Conservation (phyloP, 1,140 invertebrate genomes). For the Melipona quadrifasciata region DNA sequence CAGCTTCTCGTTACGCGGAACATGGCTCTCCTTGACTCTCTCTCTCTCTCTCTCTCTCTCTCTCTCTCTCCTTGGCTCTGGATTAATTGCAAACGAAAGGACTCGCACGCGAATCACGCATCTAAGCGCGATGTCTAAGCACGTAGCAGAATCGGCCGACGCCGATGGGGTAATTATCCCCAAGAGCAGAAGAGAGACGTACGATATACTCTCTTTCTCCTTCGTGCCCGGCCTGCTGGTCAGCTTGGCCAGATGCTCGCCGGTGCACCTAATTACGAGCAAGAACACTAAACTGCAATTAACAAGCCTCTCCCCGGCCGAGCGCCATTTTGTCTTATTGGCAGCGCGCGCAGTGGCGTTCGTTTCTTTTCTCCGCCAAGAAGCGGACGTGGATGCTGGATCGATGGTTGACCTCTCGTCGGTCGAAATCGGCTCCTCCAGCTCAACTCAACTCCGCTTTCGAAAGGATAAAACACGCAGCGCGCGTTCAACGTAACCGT, state of each 20-base stretch:
- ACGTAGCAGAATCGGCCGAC: constrained; percentile 56
- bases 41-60: too few relatives aligned
- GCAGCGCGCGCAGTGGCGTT: constrained; percentile 27
- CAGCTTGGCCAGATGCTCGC: constrained; percentile 75
- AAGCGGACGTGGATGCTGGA: constrained; percentile 41
- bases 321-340: constrained; percentile 73
- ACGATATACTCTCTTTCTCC: background rate
- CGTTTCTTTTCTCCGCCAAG: constrained; percentile 37
- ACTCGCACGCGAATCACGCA: constrained; percentile 62
- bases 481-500: too few relatives aligned
- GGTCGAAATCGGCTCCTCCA: constrained; percentile 24
- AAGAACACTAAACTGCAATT: constrained; percentile 81
- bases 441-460: background rate
- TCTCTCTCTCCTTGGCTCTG: background rate
- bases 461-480: background rate
- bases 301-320: constrained; percentile 72
- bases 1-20: background rate
- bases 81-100: constrained; percentile 31
- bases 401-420: constrained; percentile 41
- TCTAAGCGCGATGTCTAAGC: constrained; percentile 33
- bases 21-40: background rate
- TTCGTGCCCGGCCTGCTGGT: constrained; percentile 13
- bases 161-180: constrained; percentile 77
- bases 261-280: constrained; percentile 78
- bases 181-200: too few relatives aligned